These are phyloP conservation scores for Aphelinus certus DNA, from an alignment of 1,140 invertebrate species.

Conservation along the genomic window DNA sequence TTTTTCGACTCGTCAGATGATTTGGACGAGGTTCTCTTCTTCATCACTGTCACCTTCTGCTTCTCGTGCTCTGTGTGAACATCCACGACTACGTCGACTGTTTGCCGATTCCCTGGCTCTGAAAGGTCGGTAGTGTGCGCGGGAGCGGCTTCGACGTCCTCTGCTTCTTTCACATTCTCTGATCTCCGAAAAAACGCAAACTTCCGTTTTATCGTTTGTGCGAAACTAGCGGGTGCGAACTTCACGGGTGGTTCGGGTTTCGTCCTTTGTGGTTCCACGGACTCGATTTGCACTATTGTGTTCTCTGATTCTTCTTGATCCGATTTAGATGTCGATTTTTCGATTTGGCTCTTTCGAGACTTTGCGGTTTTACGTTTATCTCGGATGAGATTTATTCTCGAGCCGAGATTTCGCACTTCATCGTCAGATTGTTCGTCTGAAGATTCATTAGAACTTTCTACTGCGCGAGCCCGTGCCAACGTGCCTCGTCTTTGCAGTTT, in stretches of 20 bases:
- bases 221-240: background rate
- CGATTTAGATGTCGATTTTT: background rate
- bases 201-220: constrained; percentile 14
- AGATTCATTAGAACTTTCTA: background rate
- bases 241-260: background rate
- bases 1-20: background rate
- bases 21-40: constrained; percentile 2
- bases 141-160: constrained; percentile 12
- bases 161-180: constrained; percentile 5
- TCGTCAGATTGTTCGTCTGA: constrained; percentile 23
- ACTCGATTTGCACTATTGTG: background rate
- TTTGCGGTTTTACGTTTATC: background rate
- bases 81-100: constrained; percentile 55
- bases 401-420: background rate
- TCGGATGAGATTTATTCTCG: constrained; percentile 13
- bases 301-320: background rate
- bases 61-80: constrained; percentile 45
- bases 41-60: background rate
- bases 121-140: background rate
- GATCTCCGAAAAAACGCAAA: constrained; percentile 30
- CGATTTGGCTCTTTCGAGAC: background rate
- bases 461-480: background rate
- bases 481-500: background rate
- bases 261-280: background rate
- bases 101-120: background rate